Base-by-base conservation (phyloP, 2,113 vertebrate genomes). In the Lonchura striata region DNA sequence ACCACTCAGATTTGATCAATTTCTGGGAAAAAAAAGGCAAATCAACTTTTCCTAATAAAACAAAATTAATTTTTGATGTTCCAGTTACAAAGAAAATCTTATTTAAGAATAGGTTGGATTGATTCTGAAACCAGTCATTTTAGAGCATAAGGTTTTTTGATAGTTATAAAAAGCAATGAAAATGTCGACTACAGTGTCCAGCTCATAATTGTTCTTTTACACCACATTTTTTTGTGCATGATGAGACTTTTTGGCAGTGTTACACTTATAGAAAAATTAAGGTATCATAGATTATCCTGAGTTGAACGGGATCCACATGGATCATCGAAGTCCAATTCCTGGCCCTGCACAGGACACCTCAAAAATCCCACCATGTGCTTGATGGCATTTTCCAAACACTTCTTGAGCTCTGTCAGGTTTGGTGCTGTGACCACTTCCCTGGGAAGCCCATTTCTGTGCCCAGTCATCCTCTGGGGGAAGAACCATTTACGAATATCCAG, bases 391-490 rank as follows among this genome's bases (percentile, higher is more conserved):
- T 68, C 47, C 30, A 41, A 41, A 61, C 2, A 6, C 17, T 41
- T 39, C 14, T 44, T 60, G 39, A 46, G 9, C n/a, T 75, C 39
- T 60, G 16, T 27, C 44, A 60, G 53, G 20, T 13, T 66, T 66
- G n/a, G 8, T 30, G 30, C 7, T 46, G n/a, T 53, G 53, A 47
- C 2, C 7, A 10, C 11, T 46, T 1, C 24, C 16, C 14, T 60
- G 28, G 3, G 23, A 11, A 75, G n/a, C 23, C 19, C 4, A 0
- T 53, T 35, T 16, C n/a, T 9, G 20, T 22, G n/a, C 39, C 39
- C 6, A 41, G 0, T 1, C 23, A n/a, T 2, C 3, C 4, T 28
- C 20, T 60, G 30, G 11, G 28, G 1, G 7, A 59, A 41, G 13
- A 41, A 22, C 14, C 1, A 35, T 35, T 53, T 31, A 4, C 16